Evolutionary conservation across 2,797 vertebrate genomes (phyloP).

Genomic region (Jordanella pulchra): DNA sequence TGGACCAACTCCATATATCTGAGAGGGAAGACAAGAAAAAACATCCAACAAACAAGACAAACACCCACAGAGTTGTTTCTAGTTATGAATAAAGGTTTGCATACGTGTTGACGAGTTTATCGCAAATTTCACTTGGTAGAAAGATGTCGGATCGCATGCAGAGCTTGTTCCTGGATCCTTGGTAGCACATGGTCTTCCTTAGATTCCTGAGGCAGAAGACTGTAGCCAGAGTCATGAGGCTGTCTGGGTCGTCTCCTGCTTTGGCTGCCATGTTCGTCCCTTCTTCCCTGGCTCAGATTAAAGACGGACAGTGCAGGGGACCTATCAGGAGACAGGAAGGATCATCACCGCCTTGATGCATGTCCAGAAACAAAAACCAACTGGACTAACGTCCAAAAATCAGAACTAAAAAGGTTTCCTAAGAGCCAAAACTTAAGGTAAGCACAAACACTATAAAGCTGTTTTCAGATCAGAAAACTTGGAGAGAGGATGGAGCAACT

Average conservation of each 20-base stretch:
- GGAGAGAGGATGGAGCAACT: too few relatives aligned
- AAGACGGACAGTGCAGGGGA: slow-evolving; percentile 57
- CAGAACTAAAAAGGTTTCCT: too few relatives aligned
- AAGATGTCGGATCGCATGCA: slow-evolving; percentile 92
- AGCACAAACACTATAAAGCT: too few relatives aligned
- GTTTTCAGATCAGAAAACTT: too few relatives aligned
- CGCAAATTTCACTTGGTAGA: slow-evolving; percentile 96
- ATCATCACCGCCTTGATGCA: neutral
- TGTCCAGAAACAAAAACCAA: neutral
- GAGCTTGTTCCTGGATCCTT: slow-evolving; percentile 86
- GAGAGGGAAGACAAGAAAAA: neutral
- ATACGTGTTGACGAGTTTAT: slow-evolving; percentile 93
- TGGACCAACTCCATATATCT: slow-evolving; percentile 96
- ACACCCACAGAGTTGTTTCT: neutral
- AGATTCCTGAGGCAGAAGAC: slow-evolving; percentile 95
- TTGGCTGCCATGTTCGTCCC: slow-evolving; percentile 87
- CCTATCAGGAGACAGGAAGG: neutral
- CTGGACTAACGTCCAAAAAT: too few relatives aligned
- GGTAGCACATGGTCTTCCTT: slow-evolving; percentile 92
- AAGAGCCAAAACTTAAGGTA: too few relatives aligned
- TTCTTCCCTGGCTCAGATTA: slow-evolving; percentile 50
- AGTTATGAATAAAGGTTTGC: slow-evolving; percentile 38
- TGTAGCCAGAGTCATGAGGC: slow-evolving; percentile 90
- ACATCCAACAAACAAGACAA: neutral
- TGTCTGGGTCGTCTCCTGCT: slow-evolving; percentile 92